Base-by-base conservation (phyloP, 1,140 invertebrate genomes). In the Pogonognathellus flavescens region DNA sequence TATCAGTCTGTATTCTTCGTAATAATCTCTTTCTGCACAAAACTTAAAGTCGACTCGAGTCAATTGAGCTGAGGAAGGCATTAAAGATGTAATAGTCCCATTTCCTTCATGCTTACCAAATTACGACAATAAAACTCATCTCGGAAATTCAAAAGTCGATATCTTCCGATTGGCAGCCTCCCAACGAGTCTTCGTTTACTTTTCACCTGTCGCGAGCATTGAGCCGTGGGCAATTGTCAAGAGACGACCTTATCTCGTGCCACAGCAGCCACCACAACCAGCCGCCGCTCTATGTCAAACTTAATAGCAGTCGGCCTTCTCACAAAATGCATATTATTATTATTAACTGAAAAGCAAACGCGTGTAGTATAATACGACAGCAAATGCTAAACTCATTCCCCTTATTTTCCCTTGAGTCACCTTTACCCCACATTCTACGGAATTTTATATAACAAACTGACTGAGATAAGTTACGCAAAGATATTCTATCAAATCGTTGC, bases 91-190 rank as follows among this genome's bases (percentile, higher is more conserved):
- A 76, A 76, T 76, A 76, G 70, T 2, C 41, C 70, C 41, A 76
- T 76, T 76, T 76, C 41, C 70, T 76, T 76, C 70, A 76, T 76
- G 70, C 70, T 50, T 50, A 76, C 70, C 41, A 76, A 76, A 76
- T 76, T 76, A 76, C 70, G 70, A 76, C 70, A 76, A 76, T 76
- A 76, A 76, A 76, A 76, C 70, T 76, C 70, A 76, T 76, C 70
- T 76, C 70, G 70, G 70, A 76, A 76, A 76, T 76, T 76, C 70
- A 76, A 76, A 76, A 76, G 70, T 76, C 70, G 25, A 76, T 76
- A 76, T 76, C 70, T 76, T 76, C 70, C 70, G 70, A 76, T 76
- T 76, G 70, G 70, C 70, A 76, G 70, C 31, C 70, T 76, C 70
- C 70, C 70, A 76, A 76, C 13, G 31, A 70, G 62, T 31, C 62